Evolutionary conservation across 2,888 invertebrate genomes (phyloP), one percentile per base, ranked within the genome.

Genomic region (Phania funesta): DNA sequence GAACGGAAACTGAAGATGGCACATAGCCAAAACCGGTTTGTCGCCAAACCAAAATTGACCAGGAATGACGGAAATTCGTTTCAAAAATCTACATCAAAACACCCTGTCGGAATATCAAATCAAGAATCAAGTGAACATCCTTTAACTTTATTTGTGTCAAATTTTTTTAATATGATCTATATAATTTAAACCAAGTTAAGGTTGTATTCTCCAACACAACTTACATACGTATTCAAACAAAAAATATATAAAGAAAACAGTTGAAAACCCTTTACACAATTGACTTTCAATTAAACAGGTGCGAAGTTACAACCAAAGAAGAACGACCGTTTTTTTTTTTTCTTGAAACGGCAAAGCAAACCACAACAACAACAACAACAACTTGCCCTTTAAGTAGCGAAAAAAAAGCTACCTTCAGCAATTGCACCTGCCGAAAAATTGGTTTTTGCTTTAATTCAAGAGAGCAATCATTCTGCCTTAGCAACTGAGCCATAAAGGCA

Each of bases 371-470:
- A n/a, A 62, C 11, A 52, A 35, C 9, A 56, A 46, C 29, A 44
- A 29, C 38, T 60, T 41, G 32, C 44, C 44, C 62, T 64, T 74
- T 41, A 16, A 20, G 29, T 4, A 38, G 11, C 1, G 22, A 29
- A 50, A 44, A 52, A 44, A 32, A 52, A 16, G 16, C 29, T 52
- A 54, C 44, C 26, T 60, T 74, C 22, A 64, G 64, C 32, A 44
- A 54, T 64, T 62, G 62, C 73, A 74, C 73, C 73, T 74, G 73
- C 64, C 73, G 52, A 41, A 74, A 74, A 41, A 44, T 13, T 32
- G 3, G 22, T 26, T 26, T 26, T 26, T 35, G 35, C 2, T 50
- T 22, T 26, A 35, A 18, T 13, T 20, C 18, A 54, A 60, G 41
- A 73, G 22, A 41, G 52, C 52, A 46, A 9, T 29, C 20, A 16